Evolutionary conservation across 2,113 vertebrate genomes (phyloP), one percentile per base, ranked within the genome.

Genomic region (Cairina moschata): DNA sequence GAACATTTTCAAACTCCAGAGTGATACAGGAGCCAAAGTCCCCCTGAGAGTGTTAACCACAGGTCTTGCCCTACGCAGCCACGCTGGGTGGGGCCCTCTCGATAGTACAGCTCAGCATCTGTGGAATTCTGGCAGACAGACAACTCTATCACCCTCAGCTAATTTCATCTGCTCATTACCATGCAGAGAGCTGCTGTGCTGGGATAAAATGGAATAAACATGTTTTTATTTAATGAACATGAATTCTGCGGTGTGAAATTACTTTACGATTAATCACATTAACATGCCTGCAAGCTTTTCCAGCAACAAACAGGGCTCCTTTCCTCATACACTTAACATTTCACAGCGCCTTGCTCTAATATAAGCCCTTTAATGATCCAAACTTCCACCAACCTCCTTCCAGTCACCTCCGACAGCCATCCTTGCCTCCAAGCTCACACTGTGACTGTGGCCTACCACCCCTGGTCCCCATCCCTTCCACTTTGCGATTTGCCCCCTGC

Each of bases 141-240:
- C 95, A 96, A 88, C 76, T 93, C 88, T 81, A 86, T 88, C 93
- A 90, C 91, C 90, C 90, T 40, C 90, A 56, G 83, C 68, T 95
- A 90, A 94, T 81, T 88, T 92, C 83, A 90, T 94, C 83, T 86
- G 91, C 92, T 95, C 60, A 75, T 91, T 90, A 88, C 62, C 66
- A 92, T 58, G 90, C 88, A 72, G 65, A 82, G 62, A 95, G 76
- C 86, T 94, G 95, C 83, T 89, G 83, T 86, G 50, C 83, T 62
- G 88, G 80, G 95, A 83, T 82, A 82, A 95, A 92, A 89, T 82
- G 81, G 86, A 79, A 83, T 93, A 85, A 92, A 74, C 10, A 3
- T 83, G 92, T 84, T 96, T 96, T 96, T 91, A 87, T 94, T 93
- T 96, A 95, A 96, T 79, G 83, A 93, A 91, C 81, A 48, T 80